Percentiles rank a stretch among this genome's conserved stretches.
These are phyloP conservation scores for Leucozona laternaria DNA, from an alignment of 2,888 invertebrate genomes.

Conservation along the genomic window DNA sequence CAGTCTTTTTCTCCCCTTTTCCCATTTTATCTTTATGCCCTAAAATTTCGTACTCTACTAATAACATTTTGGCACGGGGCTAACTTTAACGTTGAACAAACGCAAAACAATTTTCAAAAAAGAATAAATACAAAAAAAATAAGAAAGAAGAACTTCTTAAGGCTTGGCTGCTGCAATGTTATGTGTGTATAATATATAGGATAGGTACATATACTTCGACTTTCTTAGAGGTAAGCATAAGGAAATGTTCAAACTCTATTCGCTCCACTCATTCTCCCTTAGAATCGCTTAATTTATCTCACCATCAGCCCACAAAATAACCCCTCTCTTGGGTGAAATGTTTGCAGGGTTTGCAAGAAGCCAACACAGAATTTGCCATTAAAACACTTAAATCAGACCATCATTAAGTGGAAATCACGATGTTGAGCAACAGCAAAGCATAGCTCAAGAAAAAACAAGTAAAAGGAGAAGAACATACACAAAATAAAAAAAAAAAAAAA, in stretches of 20 bases:
- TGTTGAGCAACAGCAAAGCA: slow-evolving; percentile 43
- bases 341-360: slow-evolving; percentile 70
- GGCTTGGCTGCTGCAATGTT: slow-evolving; percentile 14
- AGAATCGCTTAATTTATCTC: slow-evolving; percentile 27
- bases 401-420: slow-evolving; percentile 74
- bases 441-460: slow-evolving; percentile 6
- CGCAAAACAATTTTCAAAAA: slow-evolving; percentile 51
- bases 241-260: slow-evolving; percentile 15
- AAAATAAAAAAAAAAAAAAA: background rate
- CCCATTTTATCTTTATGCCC: slow-evolving; percentile 7
- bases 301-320: background rate
- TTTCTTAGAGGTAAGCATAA: slow-evolving; percentile 34
- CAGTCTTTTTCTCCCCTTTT: background rate
- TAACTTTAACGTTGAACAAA: slow-evolving; percentile 65
- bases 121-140: background rate
- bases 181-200: no score
- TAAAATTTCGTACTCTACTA: slow-evolving; percentile 31
- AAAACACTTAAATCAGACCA: slow-evolving; percentile 74
- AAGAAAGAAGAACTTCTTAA: slow-evolving; percentile 36
- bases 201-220: background rate
- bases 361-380: slow-evolving; percentile 64
- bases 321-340: slow-evolving; percentile 16
- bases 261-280: background rate
- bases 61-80: slow-evolving; percentile 44
- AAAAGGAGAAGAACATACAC: background rate